Conservation (phyloP, 1,140 invertebrate species). For the Conopomorpha cramerella region DNA sequence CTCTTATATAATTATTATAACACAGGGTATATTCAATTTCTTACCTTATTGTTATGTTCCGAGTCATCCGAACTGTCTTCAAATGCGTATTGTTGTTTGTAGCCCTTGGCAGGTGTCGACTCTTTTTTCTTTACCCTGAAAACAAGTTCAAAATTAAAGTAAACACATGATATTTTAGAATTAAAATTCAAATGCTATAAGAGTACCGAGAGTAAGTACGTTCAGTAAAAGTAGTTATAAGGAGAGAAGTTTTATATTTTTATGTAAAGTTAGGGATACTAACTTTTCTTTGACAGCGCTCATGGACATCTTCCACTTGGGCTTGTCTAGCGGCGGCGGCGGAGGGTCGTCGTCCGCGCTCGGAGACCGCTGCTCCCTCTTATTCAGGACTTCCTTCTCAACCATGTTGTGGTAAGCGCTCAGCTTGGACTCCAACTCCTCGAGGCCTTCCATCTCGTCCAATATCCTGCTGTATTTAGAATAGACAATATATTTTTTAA, state of each 20-base stretch:
- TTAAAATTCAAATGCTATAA: too few species aligned
- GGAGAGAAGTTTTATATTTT: too few species aligned
- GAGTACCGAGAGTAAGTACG: too few species aligned
- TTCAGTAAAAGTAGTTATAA: too few species aligned
- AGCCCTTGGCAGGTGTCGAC: constrained; percentile 30
- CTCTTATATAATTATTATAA: too few species aligned
- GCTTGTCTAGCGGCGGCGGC: constrained; percentile 47
- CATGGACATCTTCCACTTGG: constrained; percentile 65
- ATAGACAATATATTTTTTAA: too few species aligned
- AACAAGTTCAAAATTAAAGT: constrained; percentile 5
- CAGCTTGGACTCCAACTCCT: constrained; percentile 77
- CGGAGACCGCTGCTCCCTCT: constrained; percentile 35
- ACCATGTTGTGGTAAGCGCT: constrained; percentile 78
- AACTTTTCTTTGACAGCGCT: constrained; percentile 55
- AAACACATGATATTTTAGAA: neutral
- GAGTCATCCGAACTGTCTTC: constrained; percentile 58
- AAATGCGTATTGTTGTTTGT: constrained; percentile 56
- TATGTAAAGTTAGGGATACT: too few species aligned
- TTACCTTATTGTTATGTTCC: constrained; percentile 37
- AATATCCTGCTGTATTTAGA: too few species aligned
- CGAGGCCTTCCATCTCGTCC: constrained; percentile 70
- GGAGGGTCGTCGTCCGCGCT: constrained; percentile 42
- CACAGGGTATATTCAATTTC: too few species aligned
- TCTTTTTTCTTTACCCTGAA: constrained; percentile 60
- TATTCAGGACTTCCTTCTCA: constrained; percentile 69